Percentiles rank a stretch among this genome's conserved stretches.
These are phyloP conservation scores for Himalopsyche phryganea DNA, from an alignment of 1,140 invertebrate species.

Conservation along the genomic window DNA sequence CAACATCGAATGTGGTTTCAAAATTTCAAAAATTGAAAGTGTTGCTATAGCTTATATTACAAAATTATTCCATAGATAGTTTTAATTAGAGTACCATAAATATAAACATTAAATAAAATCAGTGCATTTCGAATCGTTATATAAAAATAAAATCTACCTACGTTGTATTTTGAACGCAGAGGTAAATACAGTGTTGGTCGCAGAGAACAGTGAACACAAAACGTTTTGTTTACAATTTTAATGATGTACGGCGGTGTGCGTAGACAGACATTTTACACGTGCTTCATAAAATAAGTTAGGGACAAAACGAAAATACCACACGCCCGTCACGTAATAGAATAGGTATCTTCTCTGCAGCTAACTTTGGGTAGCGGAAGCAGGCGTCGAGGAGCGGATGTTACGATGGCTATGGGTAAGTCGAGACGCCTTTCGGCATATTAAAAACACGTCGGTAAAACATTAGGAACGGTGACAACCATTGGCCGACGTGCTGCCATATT, in stretches of 20 bases:
- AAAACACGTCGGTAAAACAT: neutral
- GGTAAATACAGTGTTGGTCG: too few relatives aligned
- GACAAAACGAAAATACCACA: slow-evolving; percentile 20
- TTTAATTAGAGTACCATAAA: too few relatives aligned
- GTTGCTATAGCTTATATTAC: too few relatives aligned
- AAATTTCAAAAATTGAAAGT: too few relatives aligned
- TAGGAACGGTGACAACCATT: too few relatives aligned
- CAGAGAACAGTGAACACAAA: slow-evolving; percentile 1
- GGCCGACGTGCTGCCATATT: neutral
- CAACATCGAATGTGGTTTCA: too few relatives aligned
- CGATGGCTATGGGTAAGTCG: slow-evolving; percentile 21
- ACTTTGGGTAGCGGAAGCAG: slow-evolving; percentile 24
- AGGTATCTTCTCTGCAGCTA: neutral
- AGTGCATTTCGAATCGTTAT: too few relatives aligned
- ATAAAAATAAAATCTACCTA: too few relatives aligned
- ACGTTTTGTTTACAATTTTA: neutral
- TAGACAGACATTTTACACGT: slow-evolving; percentile 2
- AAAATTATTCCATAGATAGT: too few relatives aligned
- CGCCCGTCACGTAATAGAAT: slow-evolving; percentile 12
- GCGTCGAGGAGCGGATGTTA: slow-evolving; percentile 14
- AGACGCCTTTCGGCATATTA: slow-evolving; percentile 20
- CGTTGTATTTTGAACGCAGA: neutral
- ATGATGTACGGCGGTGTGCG: slow-evolving; percentile 1
- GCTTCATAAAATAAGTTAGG: slow-evolving; percentile 6
- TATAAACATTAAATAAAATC: too few relatives aligned